Evolutionary conservation across 2,888 invertebrate species (phyloP), one percentile per base, ranked within the genome.

Genomic region (Oxytorus armatus): DNA sequence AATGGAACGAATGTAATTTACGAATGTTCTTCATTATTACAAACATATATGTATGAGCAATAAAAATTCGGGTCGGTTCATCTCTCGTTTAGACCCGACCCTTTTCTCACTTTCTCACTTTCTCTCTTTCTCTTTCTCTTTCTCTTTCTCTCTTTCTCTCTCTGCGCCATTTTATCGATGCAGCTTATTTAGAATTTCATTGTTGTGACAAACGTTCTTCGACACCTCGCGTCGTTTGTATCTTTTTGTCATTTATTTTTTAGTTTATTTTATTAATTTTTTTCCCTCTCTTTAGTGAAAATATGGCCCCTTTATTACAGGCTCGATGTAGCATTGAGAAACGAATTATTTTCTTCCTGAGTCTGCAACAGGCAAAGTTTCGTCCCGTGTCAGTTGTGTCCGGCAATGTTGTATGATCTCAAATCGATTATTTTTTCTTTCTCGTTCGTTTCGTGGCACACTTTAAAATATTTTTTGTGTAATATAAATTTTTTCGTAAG

Each of bases 251-350:
- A 39, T 57, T 44, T 72, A 49, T 29, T 55, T 29, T 77, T 73
- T 63, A 44, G 70, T 75, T 84, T 78, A 63, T 77, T 82, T 81
- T 77, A 83, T 86, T 57, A 16, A 39, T 65, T 47, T 65, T 33
- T 66, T 49, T 36, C 29, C 63, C 51, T 29, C 57, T 80, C 66
- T 81, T 85, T 86, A 87, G 88, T 88, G 89, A 91, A 91, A 91
- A 91, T 91, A 90, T 90, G 91, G 90, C 91, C 90, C 90, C 91
- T 83, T 88, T 88, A 87, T 89, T 87, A 89, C 90, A 91, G 91
- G 89, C 90, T 90, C 89, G 88, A 89, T 88, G 89, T 89, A 85
- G 81, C 79, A 69, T 82, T 77, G 81, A 86, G 83, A 85, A 85
- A 85, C 83, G 82, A 82, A 83, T 85, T 75, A 81, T 82, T 82